Evolutionary conservation across 2,888 invertebrate genomes (phyloP).

Genomic region (Penaeus monodon): DNA sequence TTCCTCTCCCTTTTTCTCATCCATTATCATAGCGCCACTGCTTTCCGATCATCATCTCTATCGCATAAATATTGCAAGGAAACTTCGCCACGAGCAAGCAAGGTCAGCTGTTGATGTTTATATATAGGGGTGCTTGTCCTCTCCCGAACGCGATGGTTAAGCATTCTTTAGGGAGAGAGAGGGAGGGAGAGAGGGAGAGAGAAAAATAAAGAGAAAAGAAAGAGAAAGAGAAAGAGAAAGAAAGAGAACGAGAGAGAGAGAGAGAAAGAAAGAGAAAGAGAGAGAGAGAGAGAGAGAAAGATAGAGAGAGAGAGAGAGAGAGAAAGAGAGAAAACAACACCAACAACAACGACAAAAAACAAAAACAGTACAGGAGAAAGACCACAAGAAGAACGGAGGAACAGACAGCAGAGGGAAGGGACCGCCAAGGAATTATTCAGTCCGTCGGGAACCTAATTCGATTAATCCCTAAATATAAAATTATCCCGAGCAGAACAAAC

Average conservation of each 20-base stretch:
- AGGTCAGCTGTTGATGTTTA: background rate
- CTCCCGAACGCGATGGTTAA: too few relatives aligned
- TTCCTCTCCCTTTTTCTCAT: too few relatives aligned
- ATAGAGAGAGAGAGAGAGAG: background rate
- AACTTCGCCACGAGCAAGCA: too few relatives aligned
- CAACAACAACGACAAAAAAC: too few relatives aligned
- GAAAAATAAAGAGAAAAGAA: slow-evolving; percentile 15
- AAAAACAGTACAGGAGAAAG: background rate
- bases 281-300: background rate
- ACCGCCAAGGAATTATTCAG: too few relatives aligned
- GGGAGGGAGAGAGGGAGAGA: slow-evolving; percentile 27
- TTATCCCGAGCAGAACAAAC: too few relatives aligned
- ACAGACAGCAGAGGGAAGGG: background rate
- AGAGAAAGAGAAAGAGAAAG: background rate
- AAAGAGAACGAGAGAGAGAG: background rate
- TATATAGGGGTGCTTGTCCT: background rate
- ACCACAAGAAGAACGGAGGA: background rate
- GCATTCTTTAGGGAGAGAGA: background rate
- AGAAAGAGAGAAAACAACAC: too few relatives aligned
- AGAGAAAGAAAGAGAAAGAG: background rate
- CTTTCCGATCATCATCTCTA: too few relatives aligned
- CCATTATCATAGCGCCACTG: too few relatives aligned
- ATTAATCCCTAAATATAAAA: too few relatives aligned
- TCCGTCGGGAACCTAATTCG: too few relatives aligned
- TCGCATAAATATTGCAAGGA: too few relatives aligned